Percentiles rank a stretch among this genome's conserved stretches.
Evolutionary conservation across 2,888 invertebrate species (phyloP).

Genomic region (Hanleya hanleyi): DNA sequence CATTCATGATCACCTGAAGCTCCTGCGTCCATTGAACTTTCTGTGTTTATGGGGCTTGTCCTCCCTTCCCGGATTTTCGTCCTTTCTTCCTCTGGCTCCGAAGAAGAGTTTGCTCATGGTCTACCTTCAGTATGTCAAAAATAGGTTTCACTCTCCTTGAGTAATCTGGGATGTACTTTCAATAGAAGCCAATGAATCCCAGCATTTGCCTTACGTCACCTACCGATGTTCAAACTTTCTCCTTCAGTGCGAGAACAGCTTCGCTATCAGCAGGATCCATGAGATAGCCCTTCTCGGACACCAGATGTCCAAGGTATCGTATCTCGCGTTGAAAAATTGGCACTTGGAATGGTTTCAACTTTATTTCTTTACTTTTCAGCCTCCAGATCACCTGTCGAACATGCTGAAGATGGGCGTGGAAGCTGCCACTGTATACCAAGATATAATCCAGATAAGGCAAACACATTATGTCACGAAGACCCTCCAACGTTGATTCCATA

Average conservation of each 20-base stretch:
- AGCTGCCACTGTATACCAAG: conserved; percentile 32
- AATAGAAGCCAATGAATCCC: conserved; percentile 2
- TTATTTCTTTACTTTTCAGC: not conserved
- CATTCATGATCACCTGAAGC: conserved; percentile 10
- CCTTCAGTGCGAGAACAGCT: not conserved
- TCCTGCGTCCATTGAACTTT: conserved; percentile 1
- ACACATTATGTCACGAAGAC: conserved; percentile 26
- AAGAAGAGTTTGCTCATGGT: not conserved
- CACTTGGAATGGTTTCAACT: not conserved
- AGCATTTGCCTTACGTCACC: conserved; percentile 9
- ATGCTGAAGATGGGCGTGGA: not conserved
- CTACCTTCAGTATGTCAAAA: no score
- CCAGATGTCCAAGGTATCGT: not conserved
- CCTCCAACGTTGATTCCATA: conserved; percentile 32
- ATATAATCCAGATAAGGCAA: conserved; percentile 41
- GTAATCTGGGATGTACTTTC: not conserved
- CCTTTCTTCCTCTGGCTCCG: not conserved
- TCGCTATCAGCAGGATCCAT: conserved; percentile 9
- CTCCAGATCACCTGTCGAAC: not conserved
- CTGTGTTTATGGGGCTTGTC: conserved; percentile 1
- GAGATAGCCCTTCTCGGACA: conserved; percentile 2
- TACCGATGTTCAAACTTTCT: not conserved
- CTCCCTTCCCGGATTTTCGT: not conserved
- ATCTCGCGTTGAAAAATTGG: not conserved
- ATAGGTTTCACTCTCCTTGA: no score